Base-by-base conservation (phyloP, 2,888 invertebrate genomes). In the Macropis europaea region DNA sequence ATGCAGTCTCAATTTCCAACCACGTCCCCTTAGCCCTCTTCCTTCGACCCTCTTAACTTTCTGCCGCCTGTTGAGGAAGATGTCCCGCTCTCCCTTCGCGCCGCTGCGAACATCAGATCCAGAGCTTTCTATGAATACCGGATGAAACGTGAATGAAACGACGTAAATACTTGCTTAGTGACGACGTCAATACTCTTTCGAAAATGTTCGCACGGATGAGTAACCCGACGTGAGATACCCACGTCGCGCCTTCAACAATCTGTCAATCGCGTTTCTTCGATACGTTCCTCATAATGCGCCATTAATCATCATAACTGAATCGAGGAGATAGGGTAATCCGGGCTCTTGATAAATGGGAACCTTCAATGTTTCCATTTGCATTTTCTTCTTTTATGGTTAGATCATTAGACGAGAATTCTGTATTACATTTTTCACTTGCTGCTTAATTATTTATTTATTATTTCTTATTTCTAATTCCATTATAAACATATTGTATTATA, bases 1-100 rank as follows among this genome's bases (percentile, higher is more conserved):
- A 79, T 79, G 77, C 73, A 60, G 81, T 71, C 80, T 71, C 73
- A 80, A 80, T 77, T 79, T 80, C 71, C 59, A 71, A 17, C 38
- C 52, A 40, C 30, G 22, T 24, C 47, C 54, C 19, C 30, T 11
- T 32, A 17, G 24, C 45, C 52, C 56, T 26, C 32, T 15, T 36
- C 52, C 68, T 38, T 36, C 47, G 59, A 61, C 34, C 56, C 61
- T 54, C 63, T 61, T 30, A 54, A 63, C 71, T 60, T 50, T 43
- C 34, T 45, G 26, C 38, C 45, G 61, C 38, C 47, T 40, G 53
- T 53, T 32, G 30, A 38, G 38, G 26, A 48, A 53, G 34, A 63
- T 40, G 36, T 40, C 24, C 7, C 30, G n/a, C 45, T 42, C 50
- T 43, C 34, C 19, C 48, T 57, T 53, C 60, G 43, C 60, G 30